Evolutionary conservation across 53 echinoderm and acorn worm genomes (phyloP).

Genomic region (Stichopus horrens): DNA sequence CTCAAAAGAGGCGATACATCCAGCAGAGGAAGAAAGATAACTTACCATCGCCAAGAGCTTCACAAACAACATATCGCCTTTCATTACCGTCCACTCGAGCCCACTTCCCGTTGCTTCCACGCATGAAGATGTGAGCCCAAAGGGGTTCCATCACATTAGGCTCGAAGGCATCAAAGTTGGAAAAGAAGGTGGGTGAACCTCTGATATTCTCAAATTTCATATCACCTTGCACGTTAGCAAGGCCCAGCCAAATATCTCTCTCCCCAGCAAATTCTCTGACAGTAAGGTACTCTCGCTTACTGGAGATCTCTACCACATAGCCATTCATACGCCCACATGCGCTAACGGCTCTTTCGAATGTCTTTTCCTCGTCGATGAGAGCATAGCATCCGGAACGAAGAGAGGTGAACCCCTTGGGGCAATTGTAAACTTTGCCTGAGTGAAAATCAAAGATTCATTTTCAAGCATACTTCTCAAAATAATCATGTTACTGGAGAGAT

Average conservation of each 20-base stretch:
- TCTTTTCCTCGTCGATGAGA: neutral
- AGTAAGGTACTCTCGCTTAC: neutral
- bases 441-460: too few species aligned
- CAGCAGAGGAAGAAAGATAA: neutral
- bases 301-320: conserved; percentile 1
- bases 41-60: conserved; percentile 6
- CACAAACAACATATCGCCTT: neutral
- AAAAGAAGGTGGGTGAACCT: neutral
- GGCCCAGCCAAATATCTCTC: neutral
- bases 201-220: neutral
- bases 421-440: neutral
- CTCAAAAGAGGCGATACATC: too few species aligned
- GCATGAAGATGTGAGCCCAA: neutral
- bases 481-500: too few species aligned
- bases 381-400: neutral
- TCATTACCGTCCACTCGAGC: neutral
- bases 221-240: neutral
- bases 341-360: neutral
- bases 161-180: neutral
- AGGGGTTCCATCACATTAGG: neutral
- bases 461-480: too few species aligned
- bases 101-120: neutral
- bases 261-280: neutral
- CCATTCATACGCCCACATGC: neutral
- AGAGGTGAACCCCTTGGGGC: neutral